Conservation (phyloP, 1,140 invertebrate species). For the Phthorimaea operculella region DNA sequence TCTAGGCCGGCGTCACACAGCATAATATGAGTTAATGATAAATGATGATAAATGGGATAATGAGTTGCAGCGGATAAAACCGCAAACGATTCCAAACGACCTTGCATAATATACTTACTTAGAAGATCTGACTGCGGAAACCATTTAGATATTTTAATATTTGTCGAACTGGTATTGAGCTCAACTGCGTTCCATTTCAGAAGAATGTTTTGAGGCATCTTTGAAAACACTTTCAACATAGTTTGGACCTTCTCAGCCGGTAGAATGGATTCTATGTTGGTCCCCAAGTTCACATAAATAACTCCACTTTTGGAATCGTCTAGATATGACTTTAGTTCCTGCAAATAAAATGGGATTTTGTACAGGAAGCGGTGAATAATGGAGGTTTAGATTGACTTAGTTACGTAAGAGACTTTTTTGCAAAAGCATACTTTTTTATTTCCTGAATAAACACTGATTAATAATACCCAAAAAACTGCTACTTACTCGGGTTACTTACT, state of each 20-base stretch:
- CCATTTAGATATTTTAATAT: slow-evolving; percentile 47
- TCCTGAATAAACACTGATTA: too few relatives aligned
- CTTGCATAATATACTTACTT: slow-evolving; percentile 27
- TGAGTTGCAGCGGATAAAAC: too few relatives aligned
- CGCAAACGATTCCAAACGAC: too few relatives aligned
- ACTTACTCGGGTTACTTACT: too few relatives aligned
- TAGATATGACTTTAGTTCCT: slow-evolving; percentile 60
- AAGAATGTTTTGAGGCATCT: slow-evolving; percentile 41
- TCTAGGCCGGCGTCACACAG: too few relatives aligned
- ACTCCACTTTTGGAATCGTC: slow-evolving; percentile 64
- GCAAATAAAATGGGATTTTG: slow-evolving; percentile 1
- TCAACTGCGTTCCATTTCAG: slow-evolving; percentile 51
- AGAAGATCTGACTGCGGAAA: slow-evolving; percentile 58
- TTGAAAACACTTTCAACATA: slow-evolving; percentile 34
- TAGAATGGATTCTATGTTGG: slow-evolving; percentile 38
- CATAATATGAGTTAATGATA: too few relatives aligned
- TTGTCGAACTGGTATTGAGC: slow-evolving; percentile 38
- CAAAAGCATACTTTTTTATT: too few relatives aligned
- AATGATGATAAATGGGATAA: too few relatives aligned
- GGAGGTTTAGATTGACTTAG: too few relatives aligned
- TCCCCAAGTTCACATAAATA: slow-evolving; percentile 71
- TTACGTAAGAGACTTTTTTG: background rate
- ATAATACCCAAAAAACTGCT: too few relatives aligned
- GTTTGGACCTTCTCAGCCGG: slow-evolving; percentile 35
- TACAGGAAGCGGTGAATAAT: too few relatives aligned